A percentile compares a stretch with the other conserved stretches of the same genome.
Conservation (phyloP, 64 coral and sea anemone genomes). For the Anthopleura sola region DNA sequence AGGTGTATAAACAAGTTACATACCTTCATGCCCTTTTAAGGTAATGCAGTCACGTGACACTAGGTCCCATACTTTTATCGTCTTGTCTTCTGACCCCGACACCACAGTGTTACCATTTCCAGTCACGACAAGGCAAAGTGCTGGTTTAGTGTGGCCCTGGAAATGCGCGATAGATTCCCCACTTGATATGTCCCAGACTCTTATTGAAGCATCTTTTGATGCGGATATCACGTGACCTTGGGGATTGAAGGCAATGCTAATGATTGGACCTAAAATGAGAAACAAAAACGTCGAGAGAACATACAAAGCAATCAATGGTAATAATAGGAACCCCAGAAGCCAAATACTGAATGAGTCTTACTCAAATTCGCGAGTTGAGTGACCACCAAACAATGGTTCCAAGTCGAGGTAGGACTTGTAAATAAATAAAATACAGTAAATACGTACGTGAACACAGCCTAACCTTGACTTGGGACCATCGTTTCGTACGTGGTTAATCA, state of each 20-base stretch:
- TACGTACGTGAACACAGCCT: no score
- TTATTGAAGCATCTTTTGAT: conserved; percentile 57
- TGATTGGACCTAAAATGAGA: conserved; percentile 51
- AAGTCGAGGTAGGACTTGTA: no score
- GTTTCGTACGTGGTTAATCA: no score
- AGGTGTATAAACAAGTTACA: no score
- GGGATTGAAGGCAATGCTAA: conserved; percentile 29
- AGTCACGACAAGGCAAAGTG: conserved; percentile 70
- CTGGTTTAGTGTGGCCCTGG: conserved; percentile 55
- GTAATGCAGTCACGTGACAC: conserved; percentile 75
- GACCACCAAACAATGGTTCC: no score
- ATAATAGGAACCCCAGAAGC: no score
- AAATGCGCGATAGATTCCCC: conserved; percentile 37
- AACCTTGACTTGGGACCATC: no score
- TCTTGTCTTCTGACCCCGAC: conserved; percentile 86
- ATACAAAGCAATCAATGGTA: not conserved
- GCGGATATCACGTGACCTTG: conserved; percentile 37
- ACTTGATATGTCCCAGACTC: conserved; percentile 43
- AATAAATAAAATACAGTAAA: no score
- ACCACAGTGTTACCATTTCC: conserved; percentile 43
- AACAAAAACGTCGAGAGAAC: not conserved
- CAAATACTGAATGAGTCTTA: no score
- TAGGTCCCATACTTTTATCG: conserved; percentile 69
- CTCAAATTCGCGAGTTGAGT: no score
- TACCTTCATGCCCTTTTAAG: conserved; percentile 79